phyloP scores from a whole-genome alignment of 2,888 invertebrate species.

The Carabus problematicus region DNA sequence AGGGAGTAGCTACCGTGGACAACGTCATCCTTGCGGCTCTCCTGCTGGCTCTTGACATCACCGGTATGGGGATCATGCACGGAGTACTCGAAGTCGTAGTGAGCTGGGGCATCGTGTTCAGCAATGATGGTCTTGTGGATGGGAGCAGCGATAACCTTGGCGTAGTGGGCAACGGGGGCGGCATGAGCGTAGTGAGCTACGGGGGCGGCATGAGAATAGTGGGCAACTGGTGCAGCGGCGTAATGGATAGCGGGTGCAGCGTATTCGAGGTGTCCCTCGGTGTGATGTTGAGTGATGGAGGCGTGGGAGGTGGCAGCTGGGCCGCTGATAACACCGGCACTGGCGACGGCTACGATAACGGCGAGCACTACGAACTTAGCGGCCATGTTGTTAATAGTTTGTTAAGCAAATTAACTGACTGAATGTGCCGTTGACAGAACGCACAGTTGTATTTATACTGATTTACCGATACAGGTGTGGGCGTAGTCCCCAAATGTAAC shows the following conservation, averaged over 20 bases:
- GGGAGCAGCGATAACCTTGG: constrained; percentile 43
- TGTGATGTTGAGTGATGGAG: constrained; percentile 27
- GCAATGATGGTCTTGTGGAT: constrained; percentile 44
- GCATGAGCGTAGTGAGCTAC: constrained; percentile 53
- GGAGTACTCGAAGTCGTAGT: constrained; percentile 58
- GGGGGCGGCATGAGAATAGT: constrained; percentile 48
- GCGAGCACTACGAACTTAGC: constrained; percentile 51
- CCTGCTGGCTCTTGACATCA: constrained; percentile 59
- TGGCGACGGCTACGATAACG: constrained; percentile 56
- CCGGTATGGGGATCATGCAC: constrained; percentile 59
- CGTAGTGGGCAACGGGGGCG: constrained; percentile 52
- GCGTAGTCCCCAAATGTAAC: too few species aligned
- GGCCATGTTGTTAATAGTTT: constrained; percentile 18
- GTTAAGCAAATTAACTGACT: constrained; percentile 6
- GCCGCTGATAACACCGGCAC: constrained; percentile 62
- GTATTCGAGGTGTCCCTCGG: constrained; percentile 3
- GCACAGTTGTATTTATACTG: background rate
- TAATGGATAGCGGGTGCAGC: constrained; percentile 29
- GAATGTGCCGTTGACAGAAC: constrained; percentile 9
- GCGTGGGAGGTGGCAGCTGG: constrained; percentile 53
- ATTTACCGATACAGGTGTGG: too few species aligned
- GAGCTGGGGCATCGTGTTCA: constrained; percentile 53
- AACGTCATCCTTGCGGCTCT: constrained; percentile 56
- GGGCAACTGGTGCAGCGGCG: constrained; percentile 51
- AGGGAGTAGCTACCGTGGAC: constrained; percentile 58